Conservation (phyloP, 2,888 invertebrate species). For the Nudaria mundana region DNA sequence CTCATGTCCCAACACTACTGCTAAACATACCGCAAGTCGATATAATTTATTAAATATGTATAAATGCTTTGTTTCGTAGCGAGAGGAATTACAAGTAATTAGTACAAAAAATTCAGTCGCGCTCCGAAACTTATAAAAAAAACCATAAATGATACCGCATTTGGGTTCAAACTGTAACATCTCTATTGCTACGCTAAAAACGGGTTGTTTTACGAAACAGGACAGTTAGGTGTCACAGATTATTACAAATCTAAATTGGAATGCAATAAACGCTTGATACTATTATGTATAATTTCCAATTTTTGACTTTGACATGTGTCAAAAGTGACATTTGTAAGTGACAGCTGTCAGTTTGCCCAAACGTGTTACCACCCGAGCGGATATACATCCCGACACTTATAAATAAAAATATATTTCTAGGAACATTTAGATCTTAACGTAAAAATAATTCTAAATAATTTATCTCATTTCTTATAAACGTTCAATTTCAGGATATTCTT, state of each 20-base stretch:
- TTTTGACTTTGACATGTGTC: neutral
- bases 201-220: neutral
- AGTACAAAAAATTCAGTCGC: conserved; percentile 39
- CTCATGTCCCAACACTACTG: conserved; percentile 18
- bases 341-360: conserved; percentile 7
- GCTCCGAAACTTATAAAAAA: conserved; percentile 37
- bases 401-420: conserved; percentile 70
- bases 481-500: conserved; percentile 7
- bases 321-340: neutral
- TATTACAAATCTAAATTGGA: neutral
- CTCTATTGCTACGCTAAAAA: neutral
- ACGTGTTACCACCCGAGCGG: conserved; percentile 21
- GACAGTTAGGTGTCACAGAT: neutral
- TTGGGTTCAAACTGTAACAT: conserved; percentile 6
- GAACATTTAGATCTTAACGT: conserved; percentile 76
- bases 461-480: conserved; percentile 30
- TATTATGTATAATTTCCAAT: too few species aligned
- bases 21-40: conserved; percentile 31
- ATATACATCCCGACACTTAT: conserved; percentile 31
- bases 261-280: conserved; percentile 1
- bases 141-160: conserved; percentile 13
- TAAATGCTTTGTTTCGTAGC: conserved; percentile 62
- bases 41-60: conserved; percentile 47
- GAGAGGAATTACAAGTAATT: conserved; percentile 38
- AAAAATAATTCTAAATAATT: conserved; percentile 66